Base-by-base conservation (phyloP, 2,888 invertebrate species). In the Drosophila anceps region DNA sequence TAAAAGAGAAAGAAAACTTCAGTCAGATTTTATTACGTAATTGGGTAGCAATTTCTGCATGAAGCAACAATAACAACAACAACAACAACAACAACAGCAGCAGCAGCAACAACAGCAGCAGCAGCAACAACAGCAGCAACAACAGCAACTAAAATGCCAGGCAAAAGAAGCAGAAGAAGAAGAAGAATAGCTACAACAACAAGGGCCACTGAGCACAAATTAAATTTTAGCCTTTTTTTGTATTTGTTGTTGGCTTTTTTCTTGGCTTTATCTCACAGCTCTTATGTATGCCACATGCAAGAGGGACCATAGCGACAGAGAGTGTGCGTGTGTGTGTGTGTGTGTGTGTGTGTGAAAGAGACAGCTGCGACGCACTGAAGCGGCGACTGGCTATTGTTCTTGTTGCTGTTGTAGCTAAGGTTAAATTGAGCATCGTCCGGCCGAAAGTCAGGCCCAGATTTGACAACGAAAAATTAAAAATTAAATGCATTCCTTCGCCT, bases 1-100 rank as follows among this genome's bases (percentile, higher is more conserved):
- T 54, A 86, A 88, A 84, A 85, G 84, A 79, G 76, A 79, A 50
- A 20, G 31, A 33, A 50, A 86, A 86, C 88, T 86, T 88, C 79
- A 88, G 82, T 88, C 81, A 82, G 88, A 86, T 86, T 88, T 86
- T 84, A 86, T 88, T 84, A 84, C 87, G 87, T 86, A 86, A 86
- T 86, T 86, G 89, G 86, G 86, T 88, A 86, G 88, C 87, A 86
- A 86, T 86, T 88, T 86, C 84, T 84, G 73, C 84, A 81, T 79
- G 85, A 71, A 66, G 60, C 76, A 71, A 59, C 76, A 72, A 20
- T 53, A 71, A 31, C 59, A 78, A 53, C 35, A 68, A 39, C 62
- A 68, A 27, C 62, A 71, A 60, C 64, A 73, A 55, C 71, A 48
- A 29, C 44, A 62, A 10, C 29, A 44, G 20, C 62, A 71, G 58